Evolutionary conservation across 2,113 vertebrate genomes (phyloP), one percentile per base, ranked within the genome.

Genomic region (Actenoides lindsayi): DNA sequence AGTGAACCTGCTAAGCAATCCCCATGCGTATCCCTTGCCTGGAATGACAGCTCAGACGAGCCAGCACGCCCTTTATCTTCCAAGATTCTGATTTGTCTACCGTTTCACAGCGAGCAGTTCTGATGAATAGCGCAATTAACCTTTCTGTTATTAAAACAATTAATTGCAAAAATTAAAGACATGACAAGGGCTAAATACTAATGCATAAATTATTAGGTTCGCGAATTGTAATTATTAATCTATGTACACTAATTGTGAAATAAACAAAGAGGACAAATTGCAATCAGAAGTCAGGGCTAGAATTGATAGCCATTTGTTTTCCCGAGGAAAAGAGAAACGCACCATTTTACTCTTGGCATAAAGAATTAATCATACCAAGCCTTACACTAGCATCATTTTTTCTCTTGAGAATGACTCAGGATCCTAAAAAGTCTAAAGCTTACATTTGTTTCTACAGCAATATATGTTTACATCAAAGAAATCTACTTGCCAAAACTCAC

Each of bases 121-220:
- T 98, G 97, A 98, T 97, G 94, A 98, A 98, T 97, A 95, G 97
- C 78, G 94, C 96, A 98, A 98, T 98, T 98, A 98, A 97, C 95
- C 95, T 98, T 98, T 96, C 88, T 3, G 8, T 97, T 98, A 98
- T 98, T 98, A 98, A 98, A 98, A 98, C 97, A 98, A 98, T 98
- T 97, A 97, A 98, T 98, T 98, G 91, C 83, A 97, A 97, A 98
- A 98, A 98, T 98, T 97, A 97, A 97, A 97, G 93, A 97, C 96
- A 98, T 97, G 97, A 97, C 97, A 98, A 78, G 78, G 84, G 91
- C 94, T 97, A 97, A 97, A 96, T 95, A 97, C 92, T 97, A 98
- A 98, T 97, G 94, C 96, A 98, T 98, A 98, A 97, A 98, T 98
- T 98, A 98, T 97, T 97, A 97, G 92, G 94, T 96, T 97, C 91